Base-by-base conservation (phyloP, 2,888 invertebrate species). In the Acrobasis suavella region DNA sequence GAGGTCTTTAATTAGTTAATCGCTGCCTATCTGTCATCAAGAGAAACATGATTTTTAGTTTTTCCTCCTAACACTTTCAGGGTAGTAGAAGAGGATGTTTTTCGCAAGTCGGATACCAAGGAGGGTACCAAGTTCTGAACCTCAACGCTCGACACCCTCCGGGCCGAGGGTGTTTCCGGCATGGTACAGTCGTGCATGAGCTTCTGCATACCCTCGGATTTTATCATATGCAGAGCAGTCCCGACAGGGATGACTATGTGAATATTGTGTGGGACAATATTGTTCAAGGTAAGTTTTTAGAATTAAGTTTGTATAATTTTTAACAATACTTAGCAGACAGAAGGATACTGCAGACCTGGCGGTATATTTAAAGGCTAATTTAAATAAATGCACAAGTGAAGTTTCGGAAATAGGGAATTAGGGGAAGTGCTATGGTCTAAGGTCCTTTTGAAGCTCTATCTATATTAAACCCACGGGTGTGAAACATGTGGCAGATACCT, bases 141-240 rank as follows among this genome's bases (percentile, higher is more conserved):
- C 77, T 94, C n/a, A 92, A 87, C 0, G 89, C 85, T 0, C 85
- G 91, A 0, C 94, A 94, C 67, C 87, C 94, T 0, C 89, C 81
- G 1, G 93, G 94, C 0, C 91, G 93, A 0, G 94, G 94, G 15
- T 95, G 94, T 74, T 93, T 94, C 69, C 87, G 93, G 0, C 93
- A 93, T 69, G 95, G 96, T 14, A 95, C 95, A n/a, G 94, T 96
- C 6, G 93, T 95, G 5, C 96, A 97, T 77, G 97, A 97, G 80
- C 84, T 97, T 56, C 91, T 97, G 72, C 97, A 97, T 76, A 94
- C 96, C 0, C 87, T 96, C 0, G 97, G 97, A 2, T 97, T 97
- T 83, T 96, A 95, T 83, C 97, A 97, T 79, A 96, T 97, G 87
- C 97, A 97, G 81, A 96, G 95, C 74, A 94, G 96, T 60, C 94